Evolutionary conservation across 2,113 vertebrate genomes (phyloP), one percentile per base, ranked within the genome.

Genomic region (Trinectes maculatus): DNA sequence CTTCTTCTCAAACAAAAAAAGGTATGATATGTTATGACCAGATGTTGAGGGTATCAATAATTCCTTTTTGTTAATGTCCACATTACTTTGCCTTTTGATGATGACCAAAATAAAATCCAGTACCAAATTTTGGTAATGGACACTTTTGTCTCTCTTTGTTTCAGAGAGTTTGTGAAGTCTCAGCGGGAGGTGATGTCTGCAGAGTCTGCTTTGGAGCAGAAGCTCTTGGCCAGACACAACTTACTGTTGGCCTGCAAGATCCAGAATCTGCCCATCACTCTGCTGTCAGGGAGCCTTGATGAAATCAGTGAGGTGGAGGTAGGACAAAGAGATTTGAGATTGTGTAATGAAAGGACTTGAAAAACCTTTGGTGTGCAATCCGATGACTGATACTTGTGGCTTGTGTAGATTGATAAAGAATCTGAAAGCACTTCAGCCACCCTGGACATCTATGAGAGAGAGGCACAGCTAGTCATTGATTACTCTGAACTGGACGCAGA

Each of bases 251-350:
- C 86, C 46, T 98, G 96, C 82, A 99, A 98, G 80, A 92, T 99
- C 25, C 88, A 95, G 47, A 72, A 90, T 76, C 81, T 97, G 42
- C 93, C 91, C 26, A 67, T 99, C 70, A 53, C 39, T 1, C 84
- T 99, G 13, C 64, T 94, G 13, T 81, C 77, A 12, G 98, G 98
- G 48, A 93, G 84, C 1, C 65, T 99, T 76, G 85, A 95, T 33
- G 94, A 97, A 48, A 96, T 99, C 91, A 95, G 89, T 34, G 92
- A 96, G 75, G 67, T 95, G 18, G 89, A 96, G 95, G 96, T 98
- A 91, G 11, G 70, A 52, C 18, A 13, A 12, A 37, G 5, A 31
- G 26, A 10, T 19, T 4, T 43, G 40, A 43, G 43, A 22, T 19
- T 51, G 37, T 22, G 29, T n/a, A n/a, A n/a, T n/a, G n/a, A n/a